These are phyloP conservation scores for Byasa hedistus DNA, from an alignment of 2,888 invertebrate species.

Conservation along the genomic window DNA sequence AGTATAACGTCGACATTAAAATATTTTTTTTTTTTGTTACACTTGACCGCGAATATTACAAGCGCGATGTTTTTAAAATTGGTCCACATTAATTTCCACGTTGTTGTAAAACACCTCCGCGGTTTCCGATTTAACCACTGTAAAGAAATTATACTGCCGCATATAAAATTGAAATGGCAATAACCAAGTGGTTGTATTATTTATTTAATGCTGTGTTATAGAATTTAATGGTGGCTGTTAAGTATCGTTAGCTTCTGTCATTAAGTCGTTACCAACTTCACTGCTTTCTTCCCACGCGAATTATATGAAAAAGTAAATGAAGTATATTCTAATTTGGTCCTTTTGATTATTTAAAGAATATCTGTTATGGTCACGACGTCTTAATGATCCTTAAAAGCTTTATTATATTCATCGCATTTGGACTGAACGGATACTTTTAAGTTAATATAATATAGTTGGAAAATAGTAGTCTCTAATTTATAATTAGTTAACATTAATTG, in stretches of 20 bases:
- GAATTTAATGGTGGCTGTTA: conserved; percentile 26
- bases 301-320: conserved; percentile 5
- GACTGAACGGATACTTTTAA: background rate
- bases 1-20: too few relatives aligned
- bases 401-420: background rate
- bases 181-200: conserved; percentile 27
- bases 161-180: conserved; percentile 21
- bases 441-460: background rate
- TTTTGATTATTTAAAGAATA: too few relatives aligned
- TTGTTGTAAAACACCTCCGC: conserved; percentile 9
- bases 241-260: conserved; percentile 14
- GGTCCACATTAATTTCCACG: background rate
- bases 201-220: conserved; percentile 27
- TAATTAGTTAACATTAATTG: too few relatives aligned
- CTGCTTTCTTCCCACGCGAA: conserved; percentile 11
- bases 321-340: background rate
- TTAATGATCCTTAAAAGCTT: background rate
- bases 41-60: background rate
- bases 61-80: conserved; percentile 1
- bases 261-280: conserved; percentile 18
- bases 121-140: conserved; percentile 20
- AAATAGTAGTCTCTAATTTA: too few relatives aligned
- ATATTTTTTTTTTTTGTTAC: background rate
- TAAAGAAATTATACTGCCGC: conserved; percentile 29
- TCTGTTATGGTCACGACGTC: background rate